Evolutionary conservation across 2,113 vertebrate species (phyloP).

Genomic region (Scomber japonicus): DNA sequence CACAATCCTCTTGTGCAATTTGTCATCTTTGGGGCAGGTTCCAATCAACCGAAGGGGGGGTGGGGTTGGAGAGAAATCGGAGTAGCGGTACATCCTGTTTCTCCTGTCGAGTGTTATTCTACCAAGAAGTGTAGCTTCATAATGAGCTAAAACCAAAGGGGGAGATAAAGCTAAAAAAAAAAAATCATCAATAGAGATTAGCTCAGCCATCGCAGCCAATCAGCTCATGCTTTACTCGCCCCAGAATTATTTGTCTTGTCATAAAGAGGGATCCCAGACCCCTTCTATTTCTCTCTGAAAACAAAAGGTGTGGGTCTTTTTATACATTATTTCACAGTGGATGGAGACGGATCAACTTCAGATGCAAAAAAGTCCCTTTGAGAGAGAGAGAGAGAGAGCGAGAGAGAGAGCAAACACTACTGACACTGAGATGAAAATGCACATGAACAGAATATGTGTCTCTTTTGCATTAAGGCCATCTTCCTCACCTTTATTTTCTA

Average conservation of each 20-base stretch:
- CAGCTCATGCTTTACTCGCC: background rate
- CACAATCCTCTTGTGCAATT: constrained; percentile 88
- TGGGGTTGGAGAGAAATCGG: constrained; percentile 8
- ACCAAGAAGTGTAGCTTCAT: background rate
- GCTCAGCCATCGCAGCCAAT: background rate
- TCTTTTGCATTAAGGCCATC: constrained; percentile 30
- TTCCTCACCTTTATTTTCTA: constrained; percentile 4
- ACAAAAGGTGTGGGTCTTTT: background rate
- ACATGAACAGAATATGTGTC: constrained; percentile 3
- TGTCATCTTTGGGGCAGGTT: constrained; percentile 83
- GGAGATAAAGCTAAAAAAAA: background rate
- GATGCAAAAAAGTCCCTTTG: background rate
- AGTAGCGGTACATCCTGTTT: background rate
- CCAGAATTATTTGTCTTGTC: background rate
- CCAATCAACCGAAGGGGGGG: constrained; percentile 5
- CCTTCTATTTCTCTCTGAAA: background rate
- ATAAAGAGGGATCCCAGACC: constrained; percentile 8
- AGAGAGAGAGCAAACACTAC: background rate
- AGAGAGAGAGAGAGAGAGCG: background rate
- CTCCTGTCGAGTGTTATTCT: background rate
- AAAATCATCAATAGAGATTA: background rate
- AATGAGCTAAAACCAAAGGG: background rate
- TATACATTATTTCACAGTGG: constrained; percentile 2
- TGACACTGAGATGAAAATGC: constrained; percentile 28
- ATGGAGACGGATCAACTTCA: background rate